Percentiles rank a stretch among this genome's conserved stretches.
These are phyloP conservation scores for Tenthredo scrophulariae DNA, from an alignment of 2,888 invertebrate genomes.

Conservation along the genomic window DNA sequence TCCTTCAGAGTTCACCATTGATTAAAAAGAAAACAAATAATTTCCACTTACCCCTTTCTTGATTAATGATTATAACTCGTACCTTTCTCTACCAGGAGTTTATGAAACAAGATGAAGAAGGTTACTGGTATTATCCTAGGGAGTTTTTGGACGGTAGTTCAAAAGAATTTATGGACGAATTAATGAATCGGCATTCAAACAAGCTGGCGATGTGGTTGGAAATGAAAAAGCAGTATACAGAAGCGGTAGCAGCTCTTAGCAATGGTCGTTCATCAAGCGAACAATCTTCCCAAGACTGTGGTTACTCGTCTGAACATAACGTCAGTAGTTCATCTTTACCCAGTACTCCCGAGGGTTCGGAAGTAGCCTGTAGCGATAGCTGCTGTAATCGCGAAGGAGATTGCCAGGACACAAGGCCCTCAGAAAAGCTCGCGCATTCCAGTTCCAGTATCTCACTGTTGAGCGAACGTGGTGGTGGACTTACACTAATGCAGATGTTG, in stretches of 20 bases:
- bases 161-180: constrained; percentile 71
- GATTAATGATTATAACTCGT: not conserved
- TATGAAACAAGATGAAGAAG: constrained; percentile 48
- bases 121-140: constrained; percentile 49
- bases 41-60: not conserved
- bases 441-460: constrained; percentile 71
- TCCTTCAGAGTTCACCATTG: not conserved
- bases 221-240: constrained; percentile 63
- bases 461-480: constrained; percentile 79
- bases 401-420: constrained; percentile 71
- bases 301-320: constrained; percentile 92
- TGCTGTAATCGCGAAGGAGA: constrained; percentile 88
- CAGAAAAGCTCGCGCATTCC: constrained; percentile 70
- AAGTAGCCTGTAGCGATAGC: constrained; percentile 93
- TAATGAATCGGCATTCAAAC: constrained; percentile 70
- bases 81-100: constrained; percentile 6
- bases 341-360: constrained; percentile 94
- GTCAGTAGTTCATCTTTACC: constrained; percentile 89
- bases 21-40: not conserved
- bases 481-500: constrained; percentile 88
- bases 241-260: constrained; percentile 69
- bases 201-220: constrained; percentile 73
- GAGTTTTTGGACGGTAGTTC: constrained; percentile 54
- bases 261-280: constrained; percentile 82
- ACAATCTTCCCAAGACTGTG: constrained; percentile 88